Evolutionary conservation across 2,797 vertebrate species (phyloP), one percentile per base, ranked within the genome.

Genomic region (Hydrolagus colliei): DNA sequence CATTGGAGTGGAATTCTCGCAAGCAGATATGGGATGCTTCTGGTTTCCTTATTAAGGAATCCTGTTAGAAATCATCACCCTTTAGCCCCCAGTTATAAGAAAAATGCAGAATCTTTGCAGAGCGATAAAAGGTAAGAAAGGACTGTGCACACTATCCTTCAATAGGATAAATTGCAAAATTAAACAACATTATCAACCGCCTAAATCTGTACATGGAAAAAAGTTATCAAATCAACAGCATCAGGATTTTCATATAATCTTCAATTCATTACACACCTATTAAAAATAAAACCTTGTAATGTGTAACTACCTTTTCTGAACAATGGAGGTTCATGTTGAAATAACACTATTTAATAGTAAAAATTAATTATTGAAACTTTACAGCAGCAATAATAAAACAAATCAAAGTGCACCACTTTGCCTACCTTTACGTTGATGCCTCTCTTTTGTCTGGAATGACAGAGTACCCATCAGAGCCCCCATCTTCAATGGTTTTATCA

Each of bases 401-500:
- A 84, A 84, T 77, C 16, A 16, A 77, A 77, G 75, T 67, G n/a
- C 79, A 2, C 22, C 16, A 9, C 61, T 0, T 2, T 10, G 5
- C 90, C 89, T 94, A 95, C 91, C 92, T 94, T 88, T 89, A 41
- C 86, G 86, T 87, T 91, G 90, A 88, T 88, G 91, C 86, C 88
- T 89, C 88, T 92, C 88, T 88, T 95, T 93, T 22, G 92, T 87
- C 89, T 94, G 92, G 18, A 93, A 86, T 86, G 92, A 94, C 91
- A 94, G 93, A 89, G 90, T 94, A 88, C 94, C 90, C 90, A 93
- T 91, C 14, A 88, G 85, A 87, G 92, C 90, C 12, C 88, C 90
- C 67, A 88, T 93, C 87, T 92, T 91, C 88, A 79, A 52, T 86
- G 22, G 11, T 85, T 73, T 52, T 86, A 4, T 65, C n/a, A 86